Percentiles rank a stretch among this genome's conserved stretches.
Conservation (phyloP, 1,140 invertebrate species). For the Goniozus legneri region DNA sequence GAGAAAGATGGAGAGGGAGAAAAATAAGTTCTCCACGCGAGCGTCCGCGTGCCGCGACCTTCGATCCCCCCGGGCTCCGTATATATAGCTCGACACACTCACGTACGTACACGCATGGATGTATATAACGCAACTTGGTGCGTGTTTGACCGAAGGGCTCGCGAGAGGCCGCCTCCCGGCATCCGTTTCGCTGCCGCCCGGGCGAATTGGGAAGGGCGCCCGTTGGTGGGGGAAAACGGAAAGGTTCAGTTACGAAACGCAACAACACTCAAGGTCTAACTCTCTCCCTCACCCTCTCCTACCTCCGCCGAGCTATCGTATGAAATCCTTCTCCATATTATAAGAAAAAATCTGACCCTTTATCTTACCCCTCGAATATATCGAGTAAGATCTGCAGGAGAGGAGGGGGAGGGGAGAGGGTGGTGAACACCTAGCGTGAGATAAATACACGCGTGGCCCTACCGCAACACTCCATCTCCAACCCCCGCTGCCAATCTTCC, state of each 20-base stretch:
- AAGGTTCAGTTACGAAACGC: slow-evolving; percentile 34
- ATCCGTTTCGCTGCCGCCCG: not conserved
- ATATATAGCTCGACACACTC: no score
- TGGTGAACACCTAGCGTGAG: no score
- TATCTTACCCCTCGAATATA: slow-evolving; percentile 21
- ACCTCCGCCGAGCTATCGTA: not conserved
- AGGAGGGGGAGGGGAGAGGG: no score
- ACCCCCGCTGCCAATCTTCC: no score
- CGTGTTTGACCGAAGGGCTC: slow-evolving; percentile 21
- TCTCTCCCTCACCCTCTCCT: slow-evolving; percentile 8
- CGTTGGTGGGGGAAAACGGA: slow-evolving; percentile 22
- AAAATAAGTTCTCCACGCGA: no score
- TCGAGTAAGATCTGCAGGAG: no score
- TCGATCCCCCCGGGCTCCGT: slow-evolving; percentile 16
- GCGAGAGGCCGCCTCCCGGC: not conserved
- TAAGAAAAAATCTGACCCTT: slow-evolving; percentile 32
- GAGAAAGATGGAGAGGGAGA: no score
- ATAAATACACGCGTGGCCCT: no score
- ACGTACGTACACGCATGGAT: no score
- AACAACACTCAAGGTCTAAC: slow-evolving; percentile 21
- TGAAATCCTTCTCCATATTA: no score
- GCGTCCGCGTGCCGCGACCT: no score
- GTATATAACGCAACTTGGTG: no score
- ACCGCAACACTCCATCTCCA: slow-evolving; percentile 24
- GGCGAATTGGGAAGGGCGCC: not conserved